These are phyloP conservation scores for Cebidichthys violaceus DNA, from an alignment of 2,113 vertebrate species.

Conservation along the genomic window DNA sequence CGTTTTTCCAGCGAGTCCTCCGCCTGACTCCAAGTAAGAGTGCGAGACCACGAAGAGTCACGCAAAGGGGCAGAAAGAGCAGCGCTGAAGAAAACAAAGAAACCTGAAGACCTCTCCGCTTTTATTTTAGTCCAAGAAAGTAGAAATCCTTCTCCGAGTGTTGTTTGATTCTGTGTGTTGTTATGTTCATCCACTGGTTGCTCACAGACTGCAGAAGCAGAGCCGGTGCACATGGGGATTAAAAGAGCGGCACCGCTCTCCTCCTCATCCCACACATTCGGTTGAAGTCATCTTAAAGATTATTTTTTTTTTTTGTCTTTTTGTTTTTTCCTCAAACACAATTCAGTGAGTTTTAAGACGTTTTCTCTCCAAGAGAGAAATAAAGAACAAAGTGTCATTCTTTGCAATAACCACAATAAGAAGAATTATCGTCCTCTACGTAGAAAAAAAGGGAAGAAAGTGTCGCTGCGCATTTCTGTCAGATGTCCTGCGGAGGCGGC, in stretches of 20 bases:
- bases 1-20: conserved; percentile 54
- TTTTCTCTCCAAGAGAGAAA: conserved; percentile 76
- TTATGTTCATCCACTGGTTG: conserved; percentile 60
- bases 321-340: conserved; percentile 41
- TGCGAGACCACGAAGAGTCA: conserved; percentile 47
- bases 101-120: conserved; percentile 51
- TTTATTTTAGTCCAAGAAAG: conserved; percentile 67
- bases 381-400: conserved; percentile 70
- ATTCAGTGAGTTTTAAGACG: conserved; percentile 80
- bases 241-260: conserved; percentile 58
- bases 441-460: conserved; percentile 84
- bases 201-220: conserved; percentile 66
- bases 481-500: conserved; percentile 76
- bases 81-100: conserved; percentile 50
- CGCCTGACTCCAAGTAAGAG: conserved; percentile 42
- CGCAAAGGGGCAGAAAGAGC: conserved; percentile 60
- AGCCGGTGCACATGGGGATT: conserved; percentile 61
- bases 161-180: conserved; percentile 50
- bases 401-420: conserved; percentile 66
- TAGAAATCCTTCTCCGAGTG: conserved; percentile 56
- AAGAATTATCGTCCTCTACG: conserved; percentile 70
- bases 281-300: conserved; percentile 64
- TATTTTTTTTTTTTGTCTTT: conserved; percentile 23
- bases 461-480: conserved; percentile 85
- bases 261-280: conserved; percentile 76